Evolutionary conservation across 2,797 vertebrate genomes (phyloP).

Genomic region (Anisognathus igniventris): DNA sequence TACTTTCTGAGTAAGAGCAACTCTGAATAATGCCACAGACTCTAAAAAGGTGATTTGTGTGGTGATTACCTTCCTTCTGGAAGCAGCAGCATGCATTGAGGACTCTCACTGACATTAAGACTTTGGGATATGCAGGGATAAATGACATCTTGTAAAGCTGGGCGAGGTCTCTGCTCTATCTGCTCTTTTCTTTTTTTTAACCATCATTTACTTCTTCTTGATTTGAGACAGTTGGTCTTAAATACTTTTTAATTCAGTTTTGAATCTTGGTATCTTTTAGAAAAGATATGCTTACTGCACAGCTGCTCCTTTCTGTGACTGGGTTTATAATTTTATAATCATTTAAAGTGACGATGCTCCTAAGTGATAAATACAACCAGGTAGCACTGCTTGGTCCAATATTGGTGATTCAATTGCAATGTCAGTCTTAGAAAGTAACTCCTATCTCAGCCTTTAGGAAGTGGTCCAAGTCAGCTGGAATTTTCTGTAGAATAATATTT

Average conservation of each 20-base stretch:
- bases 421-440: neutral
- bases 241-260: neutral
- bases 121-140: neutral
- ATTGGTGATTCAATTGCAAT: neutral
- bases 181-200: neutral
- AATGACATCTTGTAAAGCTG: neutral
- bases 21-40: neutral
- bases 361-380: neutral
- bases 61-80: neutral
- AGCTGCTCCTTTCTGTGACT: neutral
- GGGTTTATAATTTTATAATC: neutral
- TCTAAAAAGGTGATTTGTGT: neutral
- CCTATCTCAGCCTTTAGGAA: neutral
- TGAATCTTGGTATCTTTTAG: neutral
- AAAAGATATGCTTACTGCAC: neutral
- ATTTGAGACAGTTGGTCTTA: neutral
- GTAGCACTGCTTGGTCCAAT: accelerated
- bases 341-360: neutral
- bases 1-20: neutral
- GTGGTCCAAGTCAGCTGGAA: neutral
- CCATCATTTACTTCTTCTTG: neutral
- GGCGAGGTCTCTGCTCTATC: neutral
- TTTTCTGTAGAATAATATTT: neutral
- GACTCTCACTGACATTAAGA: neutral
- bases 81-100: neutral